Percentiles rank a stretch among this genome's conserved stretches.
phyloP scores from a whole-genome alignment of 1,140 invertebrate species.

The Phocides pigmalion region DNA sequence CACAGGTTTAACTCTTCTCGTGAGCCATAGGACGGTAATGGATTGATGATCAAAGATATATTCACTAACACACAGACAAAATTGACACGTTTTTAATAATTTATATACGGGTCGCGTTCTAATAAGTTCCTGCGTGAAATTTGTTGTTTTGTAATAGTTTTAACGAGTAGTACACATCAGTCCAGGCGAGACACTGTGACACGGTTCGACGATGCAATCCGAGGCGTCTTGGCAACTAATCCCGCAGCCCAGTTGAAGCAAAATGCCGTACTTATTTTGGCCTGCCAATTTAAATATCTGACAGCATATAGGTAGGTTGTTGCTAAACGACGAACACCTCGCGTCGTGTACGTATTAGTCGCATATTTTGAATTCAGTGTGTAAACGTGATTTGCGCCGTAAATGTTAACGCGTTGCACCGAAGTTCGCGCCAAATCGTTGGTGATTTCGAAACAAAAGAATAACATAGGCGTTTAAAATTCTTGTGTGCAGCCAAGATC shows the following conservation, averaged over 20 bases:
- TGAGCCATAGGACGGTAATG: too few relatives aligned
- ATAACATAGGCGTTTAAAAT: constrained; percentile 18
- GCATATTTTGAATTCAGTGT: constrained; percentile 27
- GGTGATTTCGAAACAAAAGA: constrained; percentile 37
- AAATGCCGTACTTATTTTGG: constrained; percentile 84
- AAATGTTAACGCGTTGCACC: constrained; percentile 8
- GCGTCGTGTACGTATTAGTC: constrained; percentile 26
- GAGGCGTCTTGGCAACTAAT: constrained; percentile 69
- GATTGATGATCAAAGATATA: too few relatives aligned
- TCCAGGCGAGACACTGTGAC: constrained; percentile 48
- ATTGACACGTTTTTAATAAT: neutral
- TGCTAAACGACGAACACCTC: neutral
- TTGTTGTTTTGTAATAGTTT: neutral
- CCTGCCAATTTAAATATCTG: constrained; percentile 79
- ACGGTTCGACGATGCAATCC: constrained; percentile 63
- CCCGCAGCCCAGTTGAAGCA: constrained; percentile 71
- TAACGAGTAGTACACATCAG: neutral
- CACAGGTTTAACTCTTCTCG: too few relatives aligned
- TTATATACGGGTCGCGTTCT: too few relatives aligned
- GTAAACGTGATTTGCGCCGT: constrained; percentile 24
- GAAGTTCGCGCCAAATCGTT: constrained; percentile 43
- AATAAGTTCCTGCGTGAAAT: neutral
- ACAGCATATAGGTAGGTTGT: constrained; percentile 54
- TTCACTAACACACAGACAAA: too few relatives aligned
- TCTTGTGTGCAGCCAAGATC: constrained; percentile 15